Base-by-base conservation (phyloP, 2,113 vertebrate genomes). In the Stomatorhinus ivindoensis region DNA sequence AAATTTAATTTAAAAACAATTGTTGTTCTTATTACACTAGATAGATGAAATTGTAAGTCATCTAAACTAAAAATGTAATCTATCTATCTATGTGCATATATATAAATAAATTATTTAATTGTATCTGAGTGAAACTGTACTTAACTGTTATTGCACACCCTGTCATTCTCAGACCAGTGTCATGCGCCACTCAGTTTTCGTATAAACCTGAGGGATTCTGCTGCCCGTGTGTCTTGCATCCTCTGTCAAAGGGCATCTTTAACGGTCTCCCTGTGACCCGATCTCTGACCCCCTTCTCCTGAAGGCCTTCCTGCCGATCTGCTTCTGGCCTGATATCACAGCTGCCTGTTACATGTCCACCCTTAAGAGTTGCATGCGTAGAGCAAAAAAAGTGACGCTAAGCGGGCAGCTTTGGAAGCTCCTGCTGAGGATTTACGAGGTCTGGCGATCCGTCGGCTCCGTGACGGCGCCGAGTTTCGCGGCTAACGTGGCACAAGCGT, bases 261-360 rank as follows among this genome's bases (percentile, higher is more conserved):
- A 31, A 76, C 3, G 4, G 11, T 39, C 35, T 80, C 35, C 35
- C 31, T 19, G 35, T 42, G 73, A 7, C 35, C 69, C 1, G 3
- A 6, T 39, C 73, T 80, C 17, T 80, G 73, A 42, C 5, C 6
- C 73, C 15, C 31, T 80, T 42, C 73, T 80, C 73, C 73, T 2
- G 73, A 80, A 42, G 35, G 3, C 31, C 31, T 31, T 73, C 11
- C 27, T 61, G 17, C 17, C 13, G n/a, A 10, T 53, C 24, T 35
- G 55, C 83, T 86, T 86, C 17, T 24, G 55, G 84, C 15, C 46
- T 73, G 44, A 86, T 84, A n/a, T 73, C 82, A 69, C 89, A 86
- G 42, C 69, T 31, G 83, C 3, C 82, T 42, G 55, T 39, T 51
- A 48, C 53, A 39, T 19, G 39, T 44, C 61, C 24, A 69, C n/a